Evolutionary conservation across 2,113 vertebrate genomes (phyloP), one percentile per base, ranked within the genome.

Genomic region (Heterotis niloticus): DNA sequence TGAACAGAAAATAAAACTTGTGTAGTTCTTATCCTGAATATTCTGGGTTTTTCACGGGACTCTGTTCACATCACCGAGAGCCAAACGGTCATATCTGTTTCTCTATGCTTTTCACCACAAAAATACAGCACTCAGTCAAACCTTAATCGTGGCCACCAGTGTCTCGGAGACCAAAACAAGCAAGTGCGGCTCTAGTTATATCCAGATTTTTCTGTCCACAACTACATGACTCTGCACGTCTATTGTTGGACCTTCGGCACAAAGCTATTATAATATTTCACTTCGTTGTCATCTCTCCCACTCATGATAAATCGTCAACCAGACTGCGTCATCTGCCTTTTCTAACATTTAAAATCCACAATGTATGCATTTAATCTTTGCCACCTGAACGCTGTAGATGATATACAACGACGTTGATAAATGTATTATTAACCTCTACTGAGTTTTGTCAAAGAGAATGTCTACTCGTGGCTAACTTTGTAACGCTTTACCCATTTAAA

Each of bases 201-300:
- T 91, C 91, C 87, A 86, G 91, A 71, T 84, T 83, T 77, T 93
- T 93, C 90, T 88, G 81, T 82, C 73, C 71, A 85, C 84, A 90
- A 86, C 80, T 80, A 73, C 81, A 86, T 89, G 87, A 89, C 80
- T 88, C 86, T 90, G 88, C 88, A 82, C 81, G 80, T 87, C 85
- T 86, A 88, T 87, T 90, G 83, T 87, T 81, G 59, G 75, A 87
- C 85, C 88, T 82, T 84, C 81, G 68, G 64, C 79, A 89, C 87
- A 88, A 89, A 86, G 84, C 65, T 79, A 82, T 85, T 85, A 83
- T 82, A 77, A 79, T 83, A 86, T 80, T 12, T 85, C 76, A 78
- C 60, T 66, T 77, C 82, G 75, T 52, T 80, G 78, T 76, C 23
- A 20, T 74, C 5, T 24, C 9, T 71, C 44, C 54, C 51, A 57